phyloP scores from a whole-genome alignment of 2,888 invertebrate species.

The Dryobotodes eremita region DNA sequence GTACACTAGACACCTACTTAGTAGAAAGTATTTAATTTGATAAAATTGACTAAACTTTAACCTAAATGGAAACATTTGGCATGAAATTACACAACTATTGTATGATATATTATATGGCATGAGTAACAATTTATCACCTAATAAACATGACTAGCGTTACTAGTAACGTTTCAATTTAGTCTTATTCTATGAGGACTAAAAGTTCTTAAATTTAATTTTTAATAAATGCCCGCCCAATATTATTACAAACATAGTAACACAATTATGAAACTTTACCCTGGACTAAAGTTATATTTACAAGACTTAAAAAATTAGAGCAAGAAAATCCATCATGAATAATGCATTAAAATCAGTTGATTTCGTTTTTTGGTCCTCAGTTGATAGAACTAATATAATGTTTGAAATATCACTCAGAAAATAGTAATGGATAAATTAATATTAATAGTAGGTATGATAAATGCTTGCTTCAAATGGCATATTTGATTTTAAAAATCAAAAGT shows the following conservation, averaged over 20 bases:
- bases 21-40: slow-evolving; percentile 50
- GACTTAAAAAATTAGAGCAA: slow-evolving; percentile 45
- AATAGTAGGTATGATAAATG: slow-evolving; percentile 52
- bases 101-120: slow-evolving; percentile 70
- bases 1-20: slow-evolving; percentile 55
- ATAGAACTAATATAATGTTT: slow-evolving; percentile 44
- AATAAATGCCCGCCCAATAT: slow-evolving; percentile 57
- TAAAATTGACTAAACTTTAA: slow-evolving; percentile 63
- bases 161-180: slow-evolving; percentile 74
- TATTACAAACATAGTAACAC: slow-evolving; percentile 51
- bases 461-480: slow-evolving; percentile 39
- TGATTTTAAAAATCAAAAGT: slow-evolving; percentile 50
- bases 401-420: slow-evolving; percentile 59
- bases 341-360: slow-evolving; percentile 38
- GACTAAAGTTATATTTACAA: slow-evolving; percentile 65
- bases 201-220: slow-evolving; percentile 38
- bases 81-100: slow-evolving; percentile 70
- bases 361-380: slow-evolving; percentile 55
- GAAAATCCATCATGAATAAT: slow-evolving; percentile 43
- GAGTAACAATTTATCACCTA: slow-evolving; percentile 67
- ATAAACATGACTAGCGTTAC: slow-evolving; percentile 78
- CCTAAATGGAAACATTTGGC: slow-evolving; percentile 72
- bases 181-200: slow-evolving; percentile 57
- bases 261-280: slow-evolving; percentile 52
- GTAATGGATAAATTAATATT: slow-evolving; percentile 46